phyloP scores from a whole-genome alignment of 2,888 invertebrate species.

The Zygothrica quintamaculata region DNA sequence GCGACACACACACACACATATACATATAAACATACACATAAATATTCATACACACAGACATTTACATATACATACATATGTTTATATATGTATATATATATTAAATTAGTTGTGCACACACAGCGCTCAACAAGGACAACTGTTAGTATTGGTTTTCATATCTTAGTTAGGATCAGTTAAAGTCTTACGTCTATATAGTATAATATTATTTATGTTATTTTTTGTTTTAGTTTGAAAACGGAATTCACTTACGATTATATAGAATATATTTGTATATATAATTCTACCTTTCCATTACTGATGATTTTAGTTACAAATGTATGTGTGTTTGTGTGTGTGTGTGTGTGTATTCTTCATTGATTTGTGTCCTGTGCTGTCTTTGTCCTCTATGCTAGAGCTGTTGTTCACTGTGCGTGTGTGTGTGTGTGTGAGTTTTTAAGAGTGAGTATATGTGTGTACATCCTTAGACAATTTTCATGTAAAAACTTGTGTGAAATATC shows the following conservation, averaged over 20 bases:
- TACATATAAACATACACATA: conserved; percentile 29
- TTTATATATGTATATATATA: conserved; percentile 20
- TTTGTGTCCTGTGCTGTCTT: conserved; percentile 10
- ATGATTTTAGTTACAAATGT: conserved; percentile 3
- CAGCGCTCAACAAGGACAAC: neutral
- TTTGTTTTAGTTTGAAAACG: no score
- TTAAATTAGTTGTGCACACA: conserved; percentile 39
- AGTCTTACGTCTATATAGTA: no score
- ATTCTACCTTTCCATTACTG: no score
- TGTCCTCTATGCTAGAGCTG: conserved; percentile 21
- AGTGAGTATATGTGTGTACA: no score
- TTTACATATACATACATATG: conserved; percentile 20
- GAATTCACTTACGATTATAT: no score
- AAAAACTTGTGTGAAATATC: conserved; percentile 80
- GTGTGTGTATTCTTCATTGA: conserved; percentile 13
- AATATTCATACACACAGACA: conserved; percentile 20
- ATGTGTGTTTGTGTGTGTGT: conserved; percentile 1
- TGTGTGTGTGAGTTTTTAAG: no score
- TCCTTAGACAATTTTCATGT: conserved; percentile 78
- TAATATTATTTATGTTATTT: no score
- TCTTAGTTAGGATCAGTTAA: no score
- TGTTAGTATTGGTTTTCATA: neutral
- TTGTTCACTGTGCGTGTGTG: neutral
- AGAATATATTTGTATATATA: no score
- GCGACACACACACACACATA: conserved; percentile 20